Evolutionary conservation across 2,888 invertebrate species (phyloP), one percentile per base, ranked within the genome.

Genomic region (Tortrix viridana): DNA sequence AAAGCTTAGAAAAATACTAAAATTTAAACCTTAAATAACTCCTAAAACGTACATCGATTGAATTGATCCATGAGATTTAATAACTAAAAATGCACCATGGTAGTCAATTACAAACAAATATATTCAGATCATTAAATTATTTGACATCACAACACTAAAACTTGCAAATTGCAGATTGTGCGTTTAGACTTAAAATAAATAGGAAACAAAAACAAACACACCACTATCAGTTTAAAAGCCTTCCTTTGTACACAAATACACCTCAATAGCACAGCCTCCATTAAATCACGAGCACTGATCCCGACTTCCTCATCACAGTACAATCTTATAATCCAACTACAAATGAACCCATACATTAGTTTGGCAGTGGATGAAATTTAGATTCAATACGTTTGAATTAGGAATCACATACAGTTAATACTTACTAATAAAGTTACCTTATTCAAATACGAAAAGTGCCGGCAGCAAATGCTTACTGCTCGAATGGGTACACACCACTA

Each of bases 371-470:
- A 77, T 70, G 71, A 79, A 74, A 74, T 79, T 79, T 72, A 76
- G 71, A 78, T 84, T 72, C 81, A 85, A 79, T 82, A 77, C 77
- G 26, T 83, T 32, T 32, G 12, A 86, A 83, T 85, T 84, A 87
- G 84, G 81, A 86, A 91, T 90, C 89, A 92, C 90, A 90, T 90
- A 90, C 84, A 85, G 82, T 86, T 89, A 89, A 88, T 89, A 90
- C 90, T 91, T 90, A 92, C 67, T 67, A 84, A 81, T 88, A 83
- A 77, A 77, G 83, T 86, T 85, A 86, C 72, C 77, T 75, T 84
- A 85, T 74, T 79, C 79, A 82, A 86, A 84, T 86, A 87, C 76
- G 78, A 82, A 77, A 83, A 80, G 71, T 79, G 80, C 78, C 77
- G 82, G 77, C 81, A 69, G 70, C 66, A 70, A 70, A 71, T 77